Base-by-base conservation (phyloP, 2,888 invertebrate species). In the Papilio demoleus region DNA sequence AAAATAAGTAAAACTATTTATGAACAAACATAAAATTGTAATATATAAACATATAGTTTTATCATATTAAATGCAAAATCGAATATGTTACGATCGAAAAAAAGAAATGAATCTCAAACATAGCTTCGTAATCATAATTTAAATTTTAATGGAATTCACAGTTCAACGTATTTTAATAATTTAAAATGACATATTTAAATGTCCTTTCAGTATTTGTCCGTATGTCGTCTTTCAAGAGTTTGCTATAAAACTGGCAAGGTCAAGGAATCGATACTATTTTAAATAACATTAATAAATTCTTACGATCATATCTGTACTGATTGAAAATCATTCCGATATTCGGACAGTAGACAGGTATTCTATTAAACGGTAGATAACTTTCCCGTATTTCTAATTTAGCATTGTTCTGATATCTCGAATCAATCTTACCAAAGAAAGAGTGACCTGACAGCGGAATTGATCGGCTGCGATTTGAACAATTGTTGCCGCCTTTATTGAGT, bases 381-480 rank as follows among this genome's bases (percentile, higher is more conserved):
- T 88, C 86, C 86, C 85, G 86, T 81, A 84, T 82, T 86, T 84
- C 79, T 86, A 86, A 88, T 88, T 85, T 85, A 79, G 81, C 81
- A 86, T 87, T 88, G 88, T 88, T 80, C 79, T 81, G n/a, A 80
- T 87, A 90, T 88, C 90, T 84, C 79, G 77, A 83, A 87, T 87
- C 88, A 80, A 87, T 87, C 83, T 86, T 80, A 84, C 82, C 80
- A 82, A 86, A 87, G 85, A 88, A 90, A 88, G 84, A 84, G 81
- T 81, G 79, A 85, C 81, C 83, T 84, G 82, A 86, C 86, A 86
- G 86, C 85, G 82, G 88, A 88, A 86, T 86, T 79, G 83, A 77
- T 83, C 79, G 80, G 83, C 85, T 85, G 81, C 80, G 80, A 82
- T 86, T 85, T 79, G 83, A 87, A 89, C 88, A 88, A 88, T 88